Evolutionary conservation across 2,113 vertebrate genomes (phyloP), one percentile per base, ranked within the genome.

Genomic region (Macrotus californicus): DNA sequence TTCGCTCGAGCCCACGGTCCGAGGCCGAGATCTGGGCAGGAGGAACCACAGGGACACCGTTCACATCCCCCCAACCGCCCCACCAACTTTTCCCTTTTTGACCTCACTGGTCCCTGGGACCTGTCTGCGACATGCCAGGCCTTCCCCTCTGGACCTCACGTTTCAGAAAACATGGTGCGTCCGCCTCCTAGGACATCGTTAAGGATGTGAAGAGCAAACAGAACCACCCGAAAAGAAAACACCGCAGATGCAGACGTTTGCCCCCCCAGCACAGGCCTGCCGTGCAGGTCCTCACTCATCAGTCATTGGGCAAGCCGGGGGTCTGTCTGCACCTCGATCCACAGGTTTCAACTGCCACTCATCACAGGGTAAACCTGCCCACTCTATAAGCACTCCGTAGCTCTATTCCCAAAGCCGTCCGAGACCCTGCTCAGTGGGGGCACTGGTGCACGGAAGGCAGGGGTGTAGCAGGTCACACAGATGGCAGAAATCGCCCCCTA

Each of bases 291-390:
- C 22, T 82, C n/a, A 14, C 1, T 1, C 36, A 0, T 13, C 21
- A 3, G 29, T 1, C 5, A 2, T 6, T 19, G 10, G 10, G 7
- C 9, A 46, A 13, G 24, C 3, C 12, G 0, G 1, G 5, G 29
- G 2, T 52, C 70, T 46, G 10, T 4, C 1, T 13, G 0, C 6
- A 22, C 46, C 18, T 18, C 73, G 75, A 54, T 52, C 80, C 36
- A 12, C 16, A 9, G 22, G 52, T 29, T 26, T 59, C 72, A 50
- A 11, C 52, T 11, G 56, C 54, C 46, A 61, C 18, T 73, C 64
- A 19, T 12, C 41, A 24, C 39, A 89, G 89, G 39, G 4, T 3
- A 69, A 81, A 85, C 13, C 1, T 3, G 16, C 29, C 16, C 8
- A 15, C 21, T 91, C 29, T 48, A 39, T 4, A 76, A 52, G 19